Base-by-base conservation (phyloP, 2,888 invertebrate genomes). In the Corythucha ciliata region DNA sequence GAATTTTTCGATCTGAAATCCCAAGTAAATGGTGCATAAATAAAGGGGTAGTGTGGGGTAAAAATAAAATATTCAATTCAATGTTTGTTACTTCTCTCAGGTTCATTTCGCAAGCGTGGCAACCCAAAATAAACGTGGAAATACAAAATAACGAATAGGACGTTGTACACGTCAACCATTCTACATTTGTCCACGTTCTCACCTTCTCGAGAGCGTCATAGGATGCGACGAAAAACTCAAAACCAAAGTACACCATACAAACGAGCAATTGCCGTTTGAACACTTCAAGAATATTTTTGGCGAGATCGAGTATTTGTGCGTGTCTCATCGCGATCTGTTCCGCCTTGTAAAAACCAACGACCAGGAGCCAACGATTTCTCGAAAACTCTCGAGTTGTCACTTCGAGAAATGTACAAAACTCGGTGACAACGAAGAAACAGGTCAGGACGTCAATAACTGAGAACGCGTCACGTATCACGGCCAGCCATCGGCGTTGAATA, bases 201-300 rank as follows among this genome's bases (percentile, higher is more conserved):
- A 49, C 33, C 24, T 25, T 49, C 20, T 49, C 49, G 4, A 49
- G n/a, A 1, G 49, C 33, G 16, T 49, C 49, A 25, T 41, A 49
- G 5, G 41, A 49, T 22, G 49, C 49, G 24, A 49, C 49, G 33
- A 49, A 49, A 29, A 49, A 49, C 24, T 49, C 49, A 2, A 49
- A 49, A 1, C 49, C 41, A 10, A 49, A n/a, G 14, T 49, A 49
- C 7, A 20, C n/a, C 8, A 49, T 41, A 18, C 49, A 49, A 20
- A 49, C 40, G 21, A 49, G 42, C 29, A 49, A 21, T 21, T 49
- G 49, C 14, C 33, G 22, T 18, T 40, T 34, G 41, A 41, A 49
- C 16, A 49, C 6, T 12, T 41, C 24, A n/a, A 33, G 24, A 21
- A 41, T 12, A 8, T 18, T 12, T 8, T 6, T 20, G 20, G 42